Evolutionary conservation across 1,140 invertebrate genomes (phyloP).

Genomic region (Bombus haemorrhoidalis): DNA sequence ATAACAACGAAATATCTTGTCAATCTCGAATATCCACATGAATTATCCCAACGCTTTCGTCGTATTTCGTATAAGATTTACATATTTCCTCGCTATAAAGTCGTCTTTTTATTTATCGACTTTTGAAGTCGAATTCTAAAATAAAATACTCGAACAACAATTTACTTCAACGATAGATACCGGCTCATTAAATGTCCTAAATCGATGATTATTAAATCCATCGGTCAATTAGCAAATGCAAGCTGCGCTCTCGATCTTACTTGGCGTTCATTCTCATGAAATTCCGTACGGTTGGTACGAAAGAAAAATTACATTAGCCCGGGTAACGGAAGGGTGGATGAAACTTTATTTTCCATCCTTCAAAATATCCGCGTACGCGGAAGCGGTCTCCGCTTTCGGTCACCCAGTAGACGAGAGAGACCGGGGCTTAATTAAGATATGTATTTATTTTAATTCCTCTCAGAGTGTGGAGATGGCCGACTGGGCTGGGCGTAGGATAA

Average conservation of each 20-base stretch:
- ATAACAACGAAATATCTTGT: no score
- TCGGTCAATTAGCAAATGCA: not conserved
- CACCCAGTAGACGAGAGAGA: slow-evolving; percentile 64
- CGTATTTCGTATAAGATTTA: no score
- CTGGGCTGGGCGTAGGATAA: slow-evolving; percentile 75
- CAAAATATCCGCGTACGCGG: slow-evolving; percentile 24
- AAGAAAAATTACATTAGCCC: slow-evolving; percentile 31
- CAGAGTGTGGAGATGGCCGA: slow-evolving; percentile 72
- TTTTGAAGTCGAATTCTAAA: no score
- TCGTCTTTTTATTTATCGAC: no score
- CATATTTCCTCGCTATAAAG: no score
- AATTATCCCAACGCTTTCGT: no score
- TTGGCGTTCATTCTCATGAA: not conserved
- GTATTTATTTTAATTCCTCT: slow-evolving; percentile 82
- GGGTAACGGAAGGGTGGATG: not conserved
- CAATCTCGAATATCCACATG: no score
- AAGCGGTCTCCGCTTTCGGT: slow-evolving; percentile 48
- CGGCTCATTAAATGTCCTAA: not conserved
- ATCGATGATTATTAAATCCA: not conserved
- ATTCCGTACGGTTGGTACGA: not conserved
- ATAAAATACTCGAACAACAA: no score
- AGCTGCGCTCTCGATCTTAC: not conserved
- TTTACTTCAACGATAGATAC: slow-evolving; percentile 4
- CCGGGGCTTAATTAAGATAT: slow-evolving; percentile 81
- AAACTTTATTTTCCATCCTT: slow-evolving; percentile 32